A percentile compares a stretch with the other conserved stretches of the same genome.
Conservation (phyloP, 2,888 invertebrate genomes). For the Eilema caniola region DNA sequence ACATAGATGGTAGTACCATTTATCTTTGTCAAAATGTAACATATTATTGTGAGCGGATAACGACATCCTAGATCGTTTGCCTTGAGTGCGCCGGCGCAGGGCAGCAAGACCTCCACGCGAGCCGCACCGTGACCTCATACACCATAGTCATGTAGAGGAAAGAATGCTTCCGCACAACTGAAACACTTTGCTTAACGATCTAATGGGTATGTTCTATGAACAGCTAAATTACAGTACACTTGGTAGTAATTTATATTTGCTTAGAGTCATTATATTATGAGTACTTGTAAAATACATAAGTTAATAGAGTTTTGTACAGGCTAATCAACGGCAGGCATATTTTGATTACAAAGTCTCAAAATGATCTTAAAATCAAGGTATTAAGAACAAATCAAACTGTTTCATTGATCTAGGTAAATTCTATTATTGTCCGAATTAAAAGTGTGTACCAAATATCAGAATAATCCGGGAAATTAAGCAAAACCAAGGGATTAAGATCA, state of each 20-base stretch:
- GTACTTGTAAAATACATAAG: neutral
- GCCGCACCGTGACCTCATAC: slow-evolving; percentile 55
- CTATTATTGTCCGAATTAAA: too few species aligned
- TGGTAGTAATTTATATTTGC: slow-evolving; percentile 1
- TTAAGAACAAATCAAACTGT: too few species aligned
- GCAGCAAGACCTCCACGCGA: slow-evolving; percentile 39
- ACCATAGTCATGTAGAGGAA: slow-evolving; percentile 56
- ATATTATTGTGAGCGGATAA: slow-evolving; percentile 29
- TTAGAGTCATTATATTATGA: neutral
- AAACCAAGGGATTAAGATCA: too few species aligned
- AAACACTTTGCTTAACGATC: slow-evolving; percentile 43
- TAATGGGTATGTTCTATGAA: slow-evolving; percentile 28
- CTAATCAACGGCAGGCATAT: neutral
- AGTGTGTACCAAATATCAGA: too few species aligned
- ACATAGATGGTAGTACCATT: slow-evolving; percentile 31
- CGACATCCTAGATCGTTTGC: slow-evolving; percentile 40
- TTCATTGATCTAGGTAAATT: too few species aligned
- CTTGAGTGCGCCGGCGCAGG: slow-evolving; percentile 41
- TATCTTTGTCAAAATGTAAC: slow-evolving; percentile 45
- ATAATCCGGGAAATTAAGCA: too few species aligned
- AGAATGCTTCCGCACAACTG: slow-evolving; percentile 57
- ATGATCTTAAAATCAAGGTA: too few species aligned
- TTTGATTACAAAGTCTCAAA: too few species aligned
- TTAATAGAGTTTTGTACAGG: neutral
- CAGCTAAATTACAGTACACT: slow-evolving; percentile 20